Evolutionary conservation across 2,797 vertebrate genomes (phyloP), one percentile per base, ranked within the genome.

Genomic region (Malurus leucopterus): DNA sequence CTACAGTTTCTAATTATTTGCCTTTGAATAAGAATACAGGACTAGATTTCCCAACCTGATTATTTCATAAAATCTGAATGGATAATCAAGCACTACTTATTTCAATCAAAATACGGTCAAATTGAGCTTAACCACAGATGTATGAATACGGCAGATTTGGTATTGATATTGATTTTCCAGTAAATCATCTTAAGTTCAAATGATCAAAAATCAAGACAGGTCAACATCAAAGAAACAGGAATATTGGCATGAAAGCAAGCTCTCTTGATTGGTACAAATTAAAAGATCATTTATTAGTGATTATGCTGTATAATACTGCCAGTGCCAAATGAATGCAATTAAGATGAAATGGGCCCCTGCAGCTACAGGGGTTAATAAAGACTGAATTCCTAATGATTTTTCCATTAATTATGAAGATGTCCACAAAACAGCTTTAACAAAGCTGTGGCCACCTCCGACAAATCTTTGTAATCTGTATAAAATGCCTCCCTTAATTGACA

Each of bases 261-360:
- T 95, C 92, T 73, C 95, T 95, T 97, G 96, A 98, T 98, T 97
- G 96, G 96, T 97, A 97, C 96, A 97, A 98, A 97, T 98, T 97
- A 97, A 98, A 97, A 97, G 95, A 98, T 97, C 96, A 97, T 97
- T 97, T 96, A 97, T 98, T 96, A 97, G 96, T 97, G 97, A 97
- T 97, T 97, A 96, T 96, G 96, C 96, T 96, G 95, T 95, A 97
- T 96, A 97, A 97, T 97, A 95, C 96, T 96, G 96, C 94, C 96
- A 96, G 96, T 95, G 96, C 97, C 97, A 98, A 98, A 98, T 98
- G 97, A 97, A 98, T 97, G 97, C 97, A 98, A 98, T 98, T 98
- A 98, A 97, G 97, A 97, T 97, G 96, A 97, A 97, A 98, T 96
- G 96, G 97, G 97, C 97, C 97, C 97, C 97, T 97, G 97, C 97